Base-by-base conservation (phyloP, 2,797 vertebrate species). In the Coranthus polyacanthus region DNA sequence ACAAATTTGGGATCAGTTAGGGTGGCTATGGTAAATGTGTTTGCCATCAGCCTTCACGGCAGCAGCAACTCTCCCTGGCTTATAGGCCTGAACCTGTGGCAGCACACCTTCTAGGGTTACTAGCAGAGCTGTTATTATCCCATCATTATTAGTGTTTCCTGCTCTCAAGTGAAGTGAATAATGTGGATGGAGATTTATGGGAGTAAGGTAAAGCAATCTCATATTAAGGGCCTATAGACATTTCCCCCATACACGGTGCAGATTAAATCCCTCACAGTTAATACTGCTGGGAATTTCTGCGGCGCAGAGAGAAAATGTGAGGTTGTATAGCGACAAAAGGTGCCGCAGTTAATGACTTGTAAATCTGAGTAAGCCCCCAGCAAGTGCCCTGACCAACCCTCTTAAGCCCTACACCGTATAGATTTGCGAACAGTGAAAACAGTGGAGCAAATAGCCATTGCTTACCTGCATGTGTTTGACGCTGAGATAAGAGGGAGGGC, bases 381-480 rank as follows among this genome's bases (percentile, higher is more conserved):
- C 53, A 18, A 54, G 24, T 54, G 47, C 34, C 26, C 11, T 11
- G 10, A 16, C 11, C 34, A n/a, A 24, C 1, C 1, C 2, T 18
- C 43, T 53, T 21, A 20, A 45, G 52, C 13, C 24, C 24, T 10
- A 2, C 6, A n/a, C n/a, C n/a, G 54, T 34, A 15, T 22, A 65
- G 32, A 32, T 43, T 34, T 52, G 15, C 22, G 11, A 36, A 63
- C 16, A 52, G 22, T 37, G 15, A 47, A 12, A 58, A 32, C 16
- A 46, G 22, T 58, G n/a, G 1, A 5, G 26, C 32, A 36, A 12
- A 70, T 12, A 22, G 13, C 10, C 6, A 11, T 10, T 20, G 42
- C 83, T 51, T 88, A 99, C 98, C 95, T 97, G 96, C 98, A 99
- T 52, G 95, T 95, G 62, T 72, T 89, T 24, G 95, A 95, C 26